These are phyloP conservation scores for Agriotes lineatus DNA, from an alignment of 2,888 invertebrate species.

Conservation along the genomic window DNA sequence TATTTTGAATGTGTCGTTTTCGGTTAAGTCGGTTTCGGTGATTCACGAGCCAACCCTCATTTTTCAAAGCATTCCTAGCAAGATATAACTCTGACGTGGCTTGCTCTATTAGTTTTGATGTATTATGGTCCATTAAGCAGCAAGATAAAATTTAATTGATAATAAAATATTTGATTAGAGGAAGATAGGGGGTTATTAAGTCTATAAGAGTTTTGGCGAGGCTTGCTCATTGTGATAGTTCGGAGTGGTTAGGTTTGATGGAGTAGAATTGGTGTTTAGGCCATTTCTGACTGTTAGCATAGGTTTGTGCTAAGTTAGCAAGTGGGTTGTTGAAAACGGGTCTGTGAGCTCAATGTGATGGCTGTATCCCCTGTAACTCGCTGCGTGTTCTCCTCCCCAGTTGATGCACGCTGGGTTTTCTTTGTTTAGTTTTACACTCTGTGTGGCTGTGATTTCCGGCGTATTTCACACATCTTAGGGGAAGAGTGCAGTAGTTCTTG, in stretches of 20 bases:
- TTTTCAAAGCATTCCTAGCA: background rate
- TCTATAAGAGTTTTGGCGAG: conserved; percentile 18
- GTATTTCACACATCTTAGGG: background rate
- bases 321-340: conserved; percentile 8
- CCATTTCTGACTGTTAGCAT: background rate
- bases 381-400: conserved; percentile 7
- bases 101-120: background rate
- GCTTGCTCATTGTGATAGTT: background rate
- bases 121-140: conserved; percentile 3
- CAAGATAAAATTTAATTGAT: background rate
- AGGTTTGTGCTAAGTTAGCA: conserved; percentile 7
- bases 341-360: conserved; percentile 6
- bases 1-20: background rate
- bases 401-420: background rate
- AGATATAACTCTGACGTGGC: background rate
- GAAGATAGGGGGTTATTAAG: background rate
- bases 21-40: background rate
- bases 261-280: background rate
- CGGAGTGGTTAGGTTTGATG: background rate
- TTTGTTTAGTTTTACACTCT: background rate
- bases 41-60: background rate
- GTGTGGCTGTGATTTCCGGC: background rate
- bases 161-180: conserved; percentile 15
- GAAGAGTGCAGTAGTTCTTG: conserved; percentile 4
- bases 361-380: background rate